Evolutionary conservation across 2,888 invertebrate genomes (phyloP).

Genomic region (Pegoplata infirma): DNA sequence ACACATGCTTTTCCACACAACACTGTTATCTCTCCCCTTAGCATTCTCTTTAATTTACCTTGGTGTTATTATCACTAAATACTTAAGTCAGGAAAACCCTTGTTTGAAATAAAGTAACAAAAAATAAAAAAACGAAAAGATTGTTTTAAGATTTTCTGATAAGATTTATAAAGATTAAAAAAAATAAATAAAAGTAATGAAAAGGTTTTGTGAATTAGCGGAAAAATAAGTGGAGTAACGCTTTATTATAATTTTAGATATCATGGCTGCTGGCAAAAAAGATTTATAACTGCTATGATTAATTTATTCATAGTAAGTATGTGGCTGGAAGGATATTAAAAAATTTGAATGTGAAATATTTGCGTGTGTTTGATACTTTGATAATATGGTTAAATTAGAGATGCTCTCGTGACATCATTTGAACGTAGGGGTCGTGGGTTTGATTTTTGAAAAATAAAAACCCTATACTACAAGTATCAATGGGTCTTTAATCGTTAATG

Average conservation of each 20-base stretch:
- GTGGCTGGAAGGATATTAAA: background rate
- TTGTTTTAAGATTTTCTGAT: slow-evolving; percentile 29
- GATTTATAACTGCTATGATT: slow-evolving; percentile 24
- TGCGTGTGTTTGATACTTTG: too few species aligned
- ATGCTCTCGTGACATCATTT: too few species aligned
- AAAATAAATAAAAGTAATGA: background rate
- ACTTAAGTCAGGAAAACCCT: slow-evolving; percentile 32
- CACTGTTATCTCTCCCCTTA: background rate
- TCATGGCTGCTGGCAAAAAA: background rate
- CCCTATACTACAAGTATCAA: too few species aligned
- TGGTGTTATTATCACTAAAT: slow-evolving; percentile 20
- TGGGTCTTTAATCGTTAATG: too few species aligned
- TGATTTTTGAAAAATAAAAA: too few species aligned
- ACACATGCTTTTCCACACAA: background rate
- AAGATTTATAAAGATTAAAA: slow-evolving; percentile 28
- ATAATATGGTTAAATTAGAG: too few species aligned
- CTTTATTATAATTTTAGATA: slow-evolving; percentile 2
- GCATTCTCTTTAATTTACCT: background rate
- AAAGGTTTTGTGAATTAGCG: slow-evolving; percentile 22
- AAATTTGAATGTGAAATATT: background rate
- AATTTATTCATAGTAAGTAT: background rate
- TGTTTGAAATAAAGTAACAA: slow-evolving; percentile 16
- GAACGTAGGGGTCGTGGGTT: too few species aligned
- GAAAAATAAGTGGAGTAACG: background rate
- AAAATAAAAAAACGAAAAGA: slow-evolving; percentile 7